These are phyloP conservation scores for Anableps anableps DNA, from an alignment of 2,797 vertebrate species.

Conservation along the genomic window DNA sequence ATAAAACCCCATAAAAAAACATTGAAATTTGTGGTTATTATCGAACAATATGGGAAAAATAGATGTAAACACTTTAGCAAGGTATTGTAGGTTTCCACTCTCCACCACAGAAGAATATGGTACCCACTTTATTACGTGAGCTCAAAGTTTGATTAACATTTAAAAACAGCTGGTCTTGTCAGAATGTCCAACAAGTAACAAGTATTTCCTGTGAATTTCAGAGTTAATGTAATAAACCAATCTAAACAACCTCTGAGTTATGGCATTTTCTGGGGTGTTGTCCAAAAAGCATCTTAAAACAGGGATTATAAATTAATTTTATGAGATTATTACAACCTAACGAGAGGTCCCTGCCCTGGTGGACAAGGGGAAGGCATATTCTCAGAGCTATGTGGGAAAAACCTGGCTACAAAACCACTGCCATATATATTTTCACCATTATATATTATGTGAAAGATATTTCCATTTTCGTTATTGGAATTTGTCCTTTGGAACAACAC, in stretches of 20 bases:
- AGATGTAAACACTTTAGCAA: neutral
- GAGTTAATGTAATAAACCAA: neutral
- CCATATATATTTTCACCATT: neutral
- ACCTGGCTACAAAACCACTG: neutral
- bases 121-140: neutral
- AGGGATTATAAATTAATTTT: constrained; percentile 20
- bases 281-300: constrained; percentile 31
- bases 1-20: neutral
- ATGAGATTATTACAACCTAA: constrained; percentile 21
- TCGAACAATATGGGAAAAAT: neutral
- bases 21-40: neutral
- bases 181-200: neutral
- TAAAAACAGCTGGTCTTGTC: constrained; percentile 4
- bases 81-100: neutral
- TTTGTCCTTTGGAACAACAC: neutral
- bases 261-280: neutral
- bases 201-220: neutral
- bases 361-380: neutral
- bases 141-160: neutral
- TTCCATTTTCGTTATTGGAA: neutral
- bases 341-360: neutral
- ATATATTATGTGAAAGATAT: neutral
- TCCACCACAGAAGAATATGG: neutral
- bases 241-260: neutral
- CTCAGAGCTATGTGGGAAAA: neutral